These are phyloP conservation scores for Drosophila tripunctata DNA, from an alignment of 2,888 invertebrate species.

Conservation along the genomic window DNA sequence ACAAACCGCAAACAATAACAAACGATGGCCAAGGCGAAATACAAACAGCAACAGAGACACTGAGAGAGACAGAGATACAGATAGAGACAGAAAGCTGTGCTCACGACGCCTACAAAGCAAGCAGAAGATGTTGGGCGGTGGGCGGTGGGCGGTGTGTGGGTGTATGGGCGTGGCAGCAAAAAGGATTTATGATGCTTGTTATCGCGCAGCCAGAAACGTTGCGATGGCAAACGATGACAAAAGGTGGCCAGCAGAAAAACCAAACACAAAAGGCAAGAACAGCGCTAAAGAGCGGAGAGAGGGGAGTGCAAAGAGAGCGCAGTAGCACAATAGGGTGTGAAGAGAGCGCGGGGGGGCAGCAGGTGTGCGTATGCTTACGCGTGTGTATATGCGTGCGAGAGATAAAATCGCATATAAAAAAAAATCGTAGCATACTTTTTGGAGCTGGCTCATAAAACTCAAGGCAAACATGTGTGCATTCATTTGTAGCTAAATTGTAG, in stretches of 20 bases:
- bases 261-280: conserved; percentile 17
- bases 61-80: too few species aligned
- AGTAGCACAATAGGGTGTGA: not conserved
- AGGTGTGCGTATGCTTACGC: conserved; percentile 1
- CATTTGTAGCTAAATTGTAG: conserved; percentile 62
- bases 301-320: not conserved
- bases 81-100: conserved; percentile 13
- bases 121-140: conserved; percentile 8
- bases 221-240: conserved; percentile 72
- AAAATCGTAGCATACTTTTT: conserved; percentile 61
- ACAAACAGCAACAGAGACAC: conserved; percentile 50
- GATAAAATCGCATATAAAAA: conserved; percentile 67
- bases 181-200: conserved; percentile 81
- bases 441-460: conserved; percentile 40
- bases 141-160: conserved; percentile 4
- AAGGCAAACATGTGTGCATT: conserved; percentile 67
- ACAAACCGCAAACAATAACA: conserved; percentile 80
- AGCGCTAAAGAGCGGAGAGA: not conserved
- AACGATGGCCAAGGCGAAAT: conserved; percentile 65
- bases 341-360: not conserved
- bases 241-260: conserved; percentile 62
- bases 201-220: conserved; percentile 63
- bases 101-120: conserved; percentile 44
- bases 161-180: conserved; percentile 43
- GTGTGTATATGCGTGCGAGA: conserved; percentile 8